Percentiles rank a stretch among this genome's conserved stretches.
phyloP scores from a whole-genome alignment of 2,113 vertebrate genomes.

The Picathartes gymnocephalus region DNA sequence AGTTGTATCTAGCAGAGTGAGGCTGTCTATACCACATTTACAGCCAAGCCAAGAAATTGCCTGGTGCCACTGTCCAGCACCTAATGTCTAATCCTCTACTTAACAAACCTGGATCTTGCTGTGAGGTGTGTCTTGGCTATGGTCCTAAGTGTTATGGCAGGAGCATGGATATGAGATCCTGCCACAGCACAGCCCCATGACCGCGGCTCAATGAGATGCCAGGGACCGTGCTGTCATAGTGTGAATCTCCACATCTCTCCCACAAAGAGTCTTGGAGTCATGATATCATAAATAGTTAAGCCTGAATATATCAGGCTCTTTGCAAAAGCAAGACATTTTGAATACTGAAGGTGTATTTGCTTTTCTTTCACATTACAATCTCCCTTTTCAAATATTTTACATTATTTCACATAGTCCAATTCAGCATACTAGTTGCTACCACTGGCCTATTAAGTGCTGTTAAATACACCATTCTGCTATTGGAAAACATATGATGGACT shows the following conservation, averaged over 20 bases:
- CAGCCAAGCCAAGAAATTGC: not conserved
- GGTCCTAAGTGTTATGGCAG: not conserved
- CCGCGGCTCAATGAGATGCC: accelerated
- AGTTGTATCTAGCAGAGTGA: not conserved
- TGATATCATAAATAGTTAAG: not conserved
- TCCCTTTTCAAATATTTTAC: not conserved
- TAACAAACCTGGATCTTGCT: not conserved
- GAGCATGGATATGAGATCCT: not conserved
- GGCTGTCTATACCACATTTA: not conserved
- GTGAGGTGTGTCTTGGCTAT: not conserved
- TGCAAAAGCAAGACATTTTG: not conserved
- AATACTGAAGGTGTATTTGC: not conserved
- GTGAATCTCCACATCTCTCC: not conserved
- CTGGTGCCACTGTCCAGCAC: not conserved
- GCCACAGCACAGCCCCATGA: not conserved
- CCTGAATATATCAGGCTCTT: not conserved
- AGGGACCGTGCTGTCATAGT: accelerated
- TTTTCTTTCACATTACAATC: not conserved
- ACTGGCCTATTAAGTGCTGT: not conserved
- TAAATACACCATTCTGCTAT: not conserved
- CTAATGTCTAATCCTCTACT: not conserved
- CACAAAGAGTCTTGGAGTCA: not conserved
- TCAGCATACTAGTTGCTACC: not conserved
- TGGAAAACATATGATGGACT: not conserved
- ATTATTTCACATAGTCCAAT: not conserved